Evolutionary conservation across 2,888 invertebrate species (phyloP).

Genomic region (Apodemia hepburni): DNA sequence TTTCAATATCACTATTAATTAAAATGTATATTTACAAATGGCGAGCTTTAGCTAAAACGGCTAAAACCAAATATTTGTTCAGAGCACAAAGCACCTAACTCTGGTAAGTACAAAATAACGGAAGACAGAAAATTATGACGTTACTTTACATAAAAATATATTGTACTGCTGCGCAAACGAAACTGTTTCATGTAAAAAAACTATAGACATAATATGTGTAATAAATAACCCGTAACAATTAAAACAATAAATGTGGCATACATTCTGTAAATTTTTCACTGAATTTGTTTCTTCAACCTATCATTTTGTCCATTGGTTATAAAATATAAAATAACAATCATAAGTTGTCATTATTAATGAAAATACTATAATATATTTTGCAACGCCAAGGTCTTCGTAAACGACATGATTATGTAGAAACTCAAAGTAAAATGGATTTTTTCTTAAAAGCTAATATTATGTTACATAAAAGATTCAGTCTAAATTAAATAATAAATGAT

Average conservation of each 20-base stretch:
- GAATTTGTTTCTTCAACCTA: background rate
- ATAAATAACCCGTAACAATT: constrained; percentile 7
- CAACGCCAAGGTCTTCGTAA: too few species aligned
- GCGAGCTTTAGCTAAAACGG: constrained; percentile 56
- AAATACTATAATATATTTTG: too few species aligned
- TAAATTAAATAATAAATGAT: too few species aligned
- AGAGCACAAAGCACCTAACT: constrained; percentile 58
- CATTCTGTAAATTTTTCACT: constrained; percentile 4
- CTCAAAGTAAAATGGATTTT: too few species aligned
- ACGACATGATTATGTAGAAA: too few species aligned
- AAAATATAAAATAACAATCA: too few species aligned
- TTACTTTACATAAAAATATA: constrained; percentile 1
- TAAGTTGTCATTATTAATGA: too few species aligned
- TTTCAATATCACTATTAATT: constrained; percentile 58
- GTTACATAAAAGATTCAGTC: too few species aligned
- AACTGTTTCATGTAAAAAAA: background rate
- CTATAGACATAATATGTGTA: background rate
- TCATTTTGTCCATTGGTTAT: too few species aligned
- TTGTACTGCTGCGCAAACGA: constrained; percentile 7
- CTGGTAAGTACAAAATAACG: constrained; percentile 69
- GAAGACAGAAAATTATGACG: constrained; percentile 52
- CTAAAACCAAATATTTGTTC: constrained; percentile 42
- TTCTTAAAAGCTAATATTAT: too few species aligned
- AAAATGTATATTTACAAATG: constrained; percentile 63
- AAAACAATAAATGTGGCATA: constrained; percentile 2